Conservation (phyloP, 2,797 vertebrate species). For the Rhabdophis nuchalis region DNA sequence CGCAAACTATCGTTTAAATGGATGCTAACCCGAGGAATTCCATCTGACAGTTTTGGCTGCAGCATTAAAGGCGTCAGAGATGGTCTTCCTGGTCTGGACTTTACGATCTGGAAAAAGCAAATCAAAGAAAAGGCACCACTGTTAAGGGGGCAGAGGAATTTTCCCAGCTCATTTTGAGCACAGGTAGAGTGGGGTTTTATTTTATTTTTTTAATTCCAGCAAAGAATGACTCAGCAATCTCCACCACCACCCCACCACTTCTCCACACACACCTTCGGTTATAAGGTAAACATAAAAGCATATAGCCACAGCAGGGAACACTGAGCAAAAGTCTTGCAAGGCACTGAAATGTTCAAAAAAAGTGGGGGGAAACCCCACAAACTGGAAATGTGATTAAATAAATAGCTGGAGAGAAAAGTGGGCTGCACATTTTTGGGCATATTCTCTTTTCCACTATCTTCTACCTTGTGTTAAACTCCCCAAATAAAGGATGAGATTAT, state of each 20-base stretch:
- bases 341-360: background rate
- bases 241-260: background rate
- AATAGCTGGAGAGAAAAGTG: background rate
- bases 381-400: background rate
- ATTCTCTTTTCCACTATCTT: background rate
- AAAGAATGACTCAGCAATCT: constrained; percentile 32
- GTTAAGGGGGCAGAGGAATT: constrained; percentile 4
- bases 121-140: constrained; percentile 16
- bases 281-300: background rate
- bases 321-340: background rate
- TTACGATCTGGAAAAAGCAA: constrained; percentile 69
- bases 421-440: background rate
- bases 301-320: too few relatives aligned
- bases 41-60: constrained; percentile 60
- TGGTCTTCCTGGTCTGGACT: constrained; percentile 55
- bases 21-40: constrained; percentile 61
- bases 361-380: background rate
- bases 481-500: background rate
- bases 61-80: constrained; percentile 48
- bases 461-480: background rate
- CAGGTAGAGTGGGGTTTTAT: background rate
- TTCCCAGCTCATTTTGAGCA: constrained; percentile 27
- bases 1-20: constrained; percentile 40
- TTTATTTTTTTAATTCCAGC: constrained; percentile 8
- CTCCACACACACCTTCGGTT: background rate